Conservation (phyloP, 2,113 vertebrate genomes). For the Ophthalmolycus amberensis region DNA sequence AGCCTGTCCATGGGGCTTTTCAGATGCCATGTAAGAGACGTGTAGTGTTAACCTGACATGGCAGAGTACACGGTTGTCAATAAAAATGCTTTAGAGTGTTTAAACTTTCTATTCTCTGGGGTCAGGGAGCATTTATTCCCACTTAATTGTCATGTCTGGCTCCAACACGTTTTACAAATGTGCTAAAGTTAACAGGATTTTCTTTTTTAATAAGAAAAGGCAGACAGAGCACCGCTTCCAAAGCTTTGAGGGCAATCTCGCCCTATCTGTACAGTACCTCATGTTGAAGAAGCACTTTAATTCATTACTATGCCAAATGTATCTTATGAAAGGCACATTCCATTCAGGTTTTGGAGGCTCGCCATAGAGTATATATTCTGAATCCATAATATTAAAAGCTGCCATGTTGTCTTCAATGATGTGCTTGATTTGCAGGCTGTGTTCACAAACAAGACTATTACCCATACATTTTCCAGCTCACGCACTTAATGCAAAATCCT, state of each 20-base stretch:
- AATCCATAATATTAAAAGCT: slow-evolving; percentile 67
- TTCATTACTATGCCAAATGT: slow-evolving; percentile 71
- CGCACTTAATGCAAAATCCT: background rate
- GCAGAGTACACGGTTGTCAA: slow-evolving; percentile 46
- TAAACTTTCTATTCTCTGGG: slow-evolving; percentile 41
- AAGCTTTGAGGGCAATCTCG: slow-evolving; percentile 41
- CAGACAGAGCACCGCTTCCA: slow-evolving; percentile 27
- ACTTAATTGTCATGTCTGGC: slow-evolving; percentile 51
- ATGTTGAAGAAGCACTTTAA: slow-evolving; percentile 64
- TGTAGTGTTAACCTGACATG: slow-evolving; percentile 53
- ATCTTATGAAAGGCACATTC: slow-evolving; percentile 67
- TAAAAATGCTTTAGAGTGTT: slow-evolving; percentile 57
- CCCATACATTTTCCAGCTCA: slow-evolving; percentile 10
- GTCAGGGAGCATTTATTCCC: slow-evolving; percentile 42
- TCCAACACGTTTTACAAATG: slow-evolving; percentile 58
- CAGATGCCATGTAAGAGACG: slow-evolving; percentile 37
- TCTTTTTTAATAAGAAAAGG: slow-evolving; percentile 48
- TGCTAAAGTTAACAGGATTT: slow-evolving; percentile 65
- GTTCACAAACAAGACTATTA: slow-evolving; percentile 32
- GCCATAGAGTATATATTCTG: slow-evolving; percentile 57
- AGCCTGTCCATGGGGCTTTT: slow-evolving; percentile 28
- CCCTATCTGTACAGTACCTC: slow-evolving; percentile 36
- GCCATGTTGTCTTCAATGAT: slow-evolving; percentile 61
- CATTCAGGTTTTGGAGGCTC: slow-evolving; percentile 60
- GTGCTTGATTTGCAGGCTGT: slow-evolving; percentile 38